phyloP scores from a whole-genome alignment of 2,113 vertebrate genomes.

The Bubo scandiacus region DNA sequence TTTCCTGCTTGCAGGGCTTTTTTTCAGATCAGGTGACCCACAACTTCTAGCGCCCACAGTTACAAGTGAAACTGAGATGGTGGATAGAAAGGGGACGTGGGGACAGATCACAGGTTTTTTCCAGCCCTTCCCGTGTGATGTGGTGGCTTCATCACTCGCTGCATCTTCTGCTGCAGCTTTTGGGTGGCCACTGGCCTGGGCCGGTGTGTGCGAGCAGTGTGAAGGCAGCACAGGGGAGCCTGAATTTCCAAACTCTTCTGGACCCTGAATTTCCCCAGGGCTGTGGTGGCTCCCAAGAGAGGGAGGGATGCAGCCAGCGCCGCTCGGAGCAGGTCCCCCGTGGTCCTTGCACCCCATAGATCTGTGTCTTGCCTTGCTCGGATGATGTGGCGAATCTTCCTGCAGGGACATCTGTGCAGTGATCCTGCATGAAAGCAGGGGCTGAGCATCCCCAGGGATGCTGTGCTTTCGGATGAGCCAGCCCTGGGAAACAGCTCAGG shows the following conservation, averaged over 20 bases:
- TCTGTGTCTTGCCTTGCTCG: background rate
- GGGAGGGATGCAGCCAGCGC: background rate
- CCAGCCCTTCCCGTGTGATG: rapidly evolving
- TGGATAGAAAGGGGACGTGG: rapidly evolving
- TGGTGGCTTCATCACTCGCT: rapidly evolving
- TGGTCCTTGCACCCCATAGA: background rate
- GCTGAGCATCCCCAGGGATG: background rate
- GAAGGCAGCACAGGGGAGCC: background rate
- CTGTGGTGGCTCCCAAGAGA: background rate
- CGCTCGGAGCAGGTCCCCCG: background rate
- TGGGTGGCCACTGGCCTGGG: rapidly evolving
- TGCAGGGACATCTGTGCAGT: background rate
- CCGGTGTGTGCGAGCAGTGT: rapidly evolving
- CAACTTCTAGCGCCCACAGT: background rate
- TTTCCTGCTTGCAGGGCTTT: background rate
- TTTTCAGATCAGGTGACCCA: rapidly evolving
- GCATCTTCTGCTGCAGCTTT: background rate
- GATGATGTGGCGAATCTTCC: rapidly evolving
- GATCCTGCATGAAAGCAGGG: rapidly evolving
- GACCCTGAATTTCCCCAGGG: background rate
- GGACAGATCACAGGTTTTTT: background rate
- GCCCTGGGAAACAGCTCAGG: background rate
- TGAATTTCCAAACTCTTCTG: background rate
- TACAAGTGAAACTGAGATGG: background rate
- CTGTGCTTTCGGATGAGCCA: background rate